Base-by-base conservation (phyloP, 2,797 vertebrate species). In the Lateolabrax maculatus region DNA sequence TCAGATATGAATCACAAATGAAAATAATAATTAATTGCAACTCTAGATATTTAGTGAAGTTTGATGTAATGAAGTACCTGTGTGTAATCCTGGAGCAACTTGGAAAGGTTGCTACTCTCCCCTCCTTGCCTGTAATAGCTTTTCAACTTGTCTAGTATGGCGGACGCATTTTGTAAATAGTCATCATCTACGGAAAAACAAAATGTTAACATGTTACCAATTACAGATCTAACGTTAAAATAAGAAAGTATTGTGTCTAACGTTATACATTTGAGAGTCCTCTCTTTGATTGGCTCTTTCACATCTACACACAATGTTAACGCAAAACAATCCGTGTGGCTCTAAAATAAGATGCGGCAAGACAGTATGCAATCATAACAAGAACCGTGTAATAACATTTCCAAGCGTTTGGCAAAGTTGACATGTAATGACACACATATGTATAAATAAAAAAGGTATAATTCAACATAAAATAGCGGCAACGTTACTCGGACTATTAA, bases 161-260 rank as follows among this genome's bases (percentile, higher is more conserved):
- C 92, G 85, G 95, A 96, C 21, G 97, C 97, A 90, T 97, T 97
- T 89, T 95, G 95, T 94, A 99, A 95, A 94, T 98, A 97, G 85
- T 96, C 96, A 86, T 96, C 90, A 96, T 97, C 98, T 99, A 81
- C 71, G 87, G 87, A 76, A 84, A 64, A 87, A 88, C 4, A 51
- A 85, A 23, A 80, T 18, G 58, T 84, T 63, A 79, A 85, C 58
- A 83, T 31, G 27, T 77, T 60, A 84, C 18, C 39, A 74, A 75
- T 44, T 67, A 52, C 52, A 80, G 1, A 69, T n/a, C 3, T 39
- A 55, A n/a, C n/a, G n/a, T n/a, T n/a, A n/a, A 55, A 69, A 3
- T 76, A 21, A 9, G 16, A 6, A 69, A 31, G 64, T 29, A 18
- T 15, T 0, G 0, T 27, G 19, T 23, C 1, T 13, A 52, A 4